Base-by-base conservation (phyloP, 1,140 invertebrate genomes). In the Agrilus planipennis region DNA sequence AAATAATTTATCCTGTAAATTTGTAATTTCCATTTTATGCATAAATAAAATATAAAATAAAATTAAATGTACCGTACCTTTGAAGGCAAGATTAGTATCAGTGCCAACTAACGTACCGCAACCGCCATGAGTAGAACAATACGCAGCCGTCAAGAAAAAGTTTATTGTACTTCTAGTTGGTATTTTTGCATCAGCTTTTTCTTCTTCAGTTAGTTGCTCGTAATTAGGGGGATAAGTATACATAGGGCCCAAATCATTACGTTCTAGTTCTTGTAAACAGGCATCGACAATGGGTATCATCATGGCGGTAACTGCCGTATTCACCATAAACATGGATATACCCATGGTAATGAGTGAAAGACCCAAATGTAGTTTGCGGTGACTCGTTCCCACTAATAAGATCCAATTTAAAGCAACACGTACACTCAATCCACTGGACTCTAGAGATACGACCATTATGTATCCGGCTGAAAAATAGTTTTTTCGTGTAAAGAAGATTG, bases 251-350 rank as follows among this genome's bases (percentile, higher is more conserved):
- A 18, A 23, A 11, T 10, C 19, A 19, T 7, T 45, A 45, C 56
- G 55, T 64, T 80, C 73, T 14, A 81, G 59, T 44, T 81, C 76
- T 47, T 73, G 66, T 0, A 82, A 56, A 10, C 84, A 73, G 10
- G 81, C 79, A 22, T 81, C 72, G 6, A 81, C 75, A 39, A 87
- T 86, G 0, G 83, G 83, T 23, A 82, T 71, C 79, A 86, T 84
- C 79, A 86, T 82, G 2, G 83, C 81, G 0, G 79, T 81, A 6
- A 80, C 75, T 0, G 83, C 82, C 0, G 81, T 83, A 50, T 87
- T 87, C 0, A 77, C 80, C 17, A 86, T 80, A 82, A 82, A 86
- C 78, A 85, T 81, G 1, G 80, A 84, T 34, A 85, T 67, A 41
- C 84, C 77, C 65, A 77, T 80, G 0, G 80, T 84, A 0, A 81